Evolutionary conservation across 2,113 vertebrate genomes (phyloP).

Genomic region (Elachura formosa): DNA sequence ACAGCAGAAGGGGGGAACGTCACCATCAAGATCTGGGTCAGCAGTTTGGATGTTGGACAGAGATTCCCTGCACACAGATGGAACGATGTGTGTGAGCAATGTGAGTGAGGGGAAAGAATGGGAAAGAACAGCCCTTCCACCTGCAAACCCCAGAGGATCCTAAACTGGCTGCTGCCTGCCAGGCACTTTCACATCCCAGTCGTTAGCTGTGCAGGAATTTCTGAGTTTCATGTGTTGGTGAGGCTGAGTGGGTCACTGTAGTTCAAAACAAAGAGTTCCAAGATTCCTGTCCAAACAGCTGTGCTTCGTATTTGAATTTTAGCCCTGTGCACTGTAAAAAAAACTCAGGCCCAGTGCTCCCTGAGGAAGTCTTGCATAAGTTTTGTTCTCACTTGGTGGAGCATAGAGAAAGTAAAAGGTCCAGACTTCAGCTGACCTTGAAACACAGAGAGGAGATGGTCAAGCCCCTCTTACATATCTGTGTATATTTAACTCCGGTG

Average conservation of each 20-base stretch:
- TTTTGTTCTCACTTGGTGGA: conserved; percentile 58
- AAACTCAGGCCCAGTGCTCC: conserved; percentile 58
- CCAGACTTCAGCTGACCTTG: conserved; percentile 54
- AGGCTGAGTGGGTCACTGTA: conserved; percentile 30
- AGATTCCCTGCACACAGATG: not conserved
- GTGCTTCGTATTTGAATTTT: conserved; percentile 61
- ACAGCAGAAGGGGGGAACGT: not conserved
- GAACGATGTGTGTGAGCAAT: not conserved
- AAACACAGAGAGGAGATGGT: conserved; percentile 35
- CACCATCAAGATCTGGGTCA: not conserved
- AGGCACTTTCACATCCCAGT: not conserved
- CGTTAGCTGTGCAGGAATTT: not conserved
- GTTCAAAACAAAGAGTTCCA: conserved; percentile 53
- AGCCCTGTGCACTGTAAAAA: conserved; percentile 58
- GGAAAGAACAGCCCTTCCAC: not conserved
- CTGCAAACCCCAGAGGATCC: not conserved
- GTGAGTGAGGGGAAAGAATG: no score
- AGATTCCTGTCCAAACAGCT: conserved; percentile 65
- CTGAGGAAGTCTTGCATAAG: conserved; percentile 70
- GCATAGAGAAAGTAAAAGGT: conserved; percentile 52
- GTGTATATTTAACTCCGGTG: conserved; percentile 21
- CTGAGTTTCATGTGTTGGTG: not conserved
- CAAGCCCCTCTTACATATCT: conserved; percentile 18
- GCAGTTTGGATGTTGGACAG: not conserved
- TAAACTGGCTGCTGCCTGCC: not conserved